These are phyloP conservation scores for Yoshiicerus persimilis DNA, from an alignment of 1,140 invertebrate genomes.

Conservation along the genomic window DNA sequence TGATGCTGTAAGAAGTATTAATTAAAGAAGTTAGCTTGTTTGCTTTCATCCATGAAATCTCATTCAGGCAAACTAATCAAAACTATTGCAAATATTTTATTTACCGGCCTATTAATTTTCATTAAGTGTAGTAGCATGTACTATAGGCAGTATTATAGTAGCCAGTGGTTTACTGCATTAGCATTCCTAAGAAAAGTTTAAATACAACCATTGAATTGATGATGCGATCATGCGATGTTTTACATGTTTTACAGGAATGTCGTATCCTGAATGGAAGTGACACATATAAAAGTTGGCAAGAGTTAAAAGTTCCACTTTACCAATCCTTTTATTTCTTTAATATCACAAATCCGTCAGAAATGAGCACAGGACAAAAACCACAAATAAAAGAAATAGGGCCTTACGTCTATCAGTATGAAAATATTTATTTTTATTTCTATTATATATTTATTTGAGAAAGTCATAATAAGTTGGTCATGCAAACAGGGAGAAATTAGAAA, in stretches of 20 bases:
- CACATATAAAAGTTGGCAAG: slow-evolving; percentile 52
- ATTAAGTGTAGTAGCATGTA: no score
- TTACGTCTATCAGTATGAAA: slow-evolving; percentile 57
- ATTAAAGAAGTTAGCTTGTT: no score
- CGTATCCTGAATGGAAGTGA: slow-evolving; percentile 43
- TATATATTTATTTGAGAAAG: neutral
- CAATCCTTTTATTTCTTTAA: slow-evolving; percentile 59
- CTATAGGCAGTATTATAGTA: no score
- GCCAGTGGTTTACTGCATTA: no score
- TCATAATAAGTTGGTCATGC: no score
- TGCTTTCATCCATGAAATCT: no score
- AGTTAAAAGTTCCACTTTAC: slow-evolving; percentile 57
- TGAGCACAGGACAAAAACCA: slow-evolving; percentile 55
- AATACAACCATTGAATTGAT: no score
- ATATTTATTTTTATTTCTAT: neutral
- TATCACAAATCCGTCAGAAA: slow-evolving; percentile 56
- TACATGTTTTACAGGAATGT: slow-evolving; percentile 27
- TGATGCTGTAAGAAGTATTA: no score
- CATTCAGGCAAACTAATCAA: no score
- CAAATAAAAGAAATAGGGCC: slow-evolving; percentile 57
- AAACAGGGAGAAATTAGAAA: slow-evolving; percentile 36
- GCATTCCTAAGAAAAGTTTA: no score
- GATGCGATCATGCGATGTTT: neutral
- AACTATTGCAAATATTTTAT: no score
- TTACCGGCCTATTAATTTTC: no score